A percentile compares a stretch with the other conserved stretches of the same genome.
Evolutionary conservation across 2,113 vertebrate genomes (phyloP).

Genomic region (Leptodactylus fuscus): DNA sequence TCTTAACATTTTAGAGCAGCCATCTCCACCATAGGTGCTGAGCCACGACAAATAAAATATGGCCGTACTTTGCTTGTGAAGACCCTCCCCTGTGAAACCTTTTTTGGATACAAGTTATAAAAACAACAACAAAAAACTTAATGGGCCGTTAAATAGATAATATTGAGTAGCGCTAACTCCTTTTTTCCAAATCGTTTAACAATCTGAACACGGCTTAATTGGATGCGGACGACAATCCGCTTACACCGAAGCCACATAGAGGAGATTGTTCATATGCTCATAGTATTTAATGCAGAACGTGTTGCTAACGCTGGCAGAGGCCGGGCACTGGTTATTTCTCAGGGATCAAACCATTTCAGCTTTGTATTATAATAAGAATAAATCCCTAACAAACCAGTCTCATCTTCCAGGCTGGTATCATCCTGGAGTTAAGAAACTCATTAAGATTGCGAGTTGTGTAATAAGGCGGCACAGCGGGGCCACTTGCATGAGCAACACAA

Average conservation of each 20-base stretch:
- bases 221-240: slow-evolving; percentile 64
- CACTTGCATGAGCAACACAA: slow-evolving; percentile 23
- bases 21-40: too few species aligned
- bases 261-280: not conserved
- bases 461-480: slow-evolving; percentile 35
- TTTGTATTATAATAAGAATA: not conserved
- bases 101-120: slow-evolving; percentile 64
- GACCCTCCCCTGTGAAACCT: not conserved
- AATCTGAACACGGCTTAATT: slow-evolving; percentile 69
- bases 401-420: not conserved
- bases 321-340: not conserved
- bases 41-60: too few species aligned
- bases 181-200: slow-evolving; percentile 74
- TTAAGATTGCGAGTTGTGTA: slow-evolving; percentile 62
- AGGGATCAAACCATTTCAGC: not conserved
- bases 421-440: slow-evolving; percentile 53
- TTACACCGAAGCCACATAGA: slow-evolving; percentile 53
- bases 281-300: too few species aligned
- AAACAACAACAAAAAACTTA: slow-evolving; percentile 71
- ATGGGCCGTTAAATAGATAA: slow-evolving; percentile 76
- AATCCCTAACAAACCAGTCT: not conserved
- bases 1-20: too few species aligned
- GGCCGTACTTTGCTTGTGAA: not conserved
- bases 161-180: slow-evolving; percentile 68
- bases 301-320: not conserved